These are phyloP conservation scores for Anarhynchus alexandrinus DNA, from an alignment of 2,113 vertebrate species.

Conservation along the genomic window DNA sequence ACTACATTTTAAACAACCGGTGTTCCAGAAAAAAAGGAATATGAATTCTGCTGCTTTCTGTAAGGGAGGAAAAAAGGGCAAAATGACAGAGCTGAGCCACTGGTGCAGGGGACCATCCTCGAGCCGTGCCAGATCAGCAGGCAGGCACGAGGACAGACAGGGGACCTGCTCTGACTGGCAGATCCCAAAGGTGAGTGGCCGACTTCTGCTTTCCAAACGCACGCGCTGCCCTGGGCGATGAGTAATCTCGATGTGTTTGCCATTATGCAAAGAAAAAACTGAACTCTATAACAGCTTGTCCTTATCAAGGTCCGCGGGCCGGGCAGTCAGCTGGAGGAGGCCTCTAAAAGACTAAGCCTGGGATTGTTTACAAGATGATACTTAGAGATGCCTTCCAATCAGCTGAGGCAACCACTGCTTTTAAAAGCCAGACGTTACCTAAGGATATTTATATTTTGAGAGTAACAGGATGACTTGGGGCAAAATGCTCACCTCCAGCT, in stretches of 20 bases:
- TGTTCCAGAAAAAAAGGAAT: not conserved
- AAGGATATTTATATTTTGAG: constrained; percentile 45
- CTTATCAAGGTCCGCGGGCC: not conserved
- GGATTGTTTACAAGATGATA: not conserved
- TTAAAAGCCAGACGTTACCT: constrained; percentile 32
- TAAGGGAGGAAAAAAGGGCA: not conserved
- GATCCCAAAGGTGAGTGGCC: not conserved
- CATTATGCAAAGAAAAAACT: not conserved
- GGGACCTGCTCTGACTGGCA: not conserved
- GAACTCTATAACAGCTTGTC: not conserved
- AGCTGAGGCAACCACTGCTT: not conserved
- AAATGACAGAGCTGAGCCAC: not conserved
- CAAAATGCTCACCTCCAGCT: constrained; percentile 30
- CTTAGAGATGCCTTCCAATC: not conserved
- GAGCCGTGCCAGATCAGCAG: not conserved
- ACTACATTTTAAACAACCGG: not conserved
- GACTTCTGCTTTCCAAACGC: not conserved
- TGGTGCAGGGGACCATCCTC: not conserved
- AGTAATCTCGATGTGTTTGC: not conserved
- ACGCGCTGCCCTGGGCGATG: not conserved
- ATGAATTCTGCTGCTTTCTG: not conserved
- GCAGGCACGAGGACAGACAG: not conserved
- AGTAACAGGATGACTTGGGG: constrained; percentile 17
- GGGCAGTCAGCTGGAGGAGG: not conserved
- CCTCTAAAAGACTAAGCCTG: not conserved